Conservation (phyloP, 2,113 vertebrate genomes). For the Apeltes quadracus region DNA sequence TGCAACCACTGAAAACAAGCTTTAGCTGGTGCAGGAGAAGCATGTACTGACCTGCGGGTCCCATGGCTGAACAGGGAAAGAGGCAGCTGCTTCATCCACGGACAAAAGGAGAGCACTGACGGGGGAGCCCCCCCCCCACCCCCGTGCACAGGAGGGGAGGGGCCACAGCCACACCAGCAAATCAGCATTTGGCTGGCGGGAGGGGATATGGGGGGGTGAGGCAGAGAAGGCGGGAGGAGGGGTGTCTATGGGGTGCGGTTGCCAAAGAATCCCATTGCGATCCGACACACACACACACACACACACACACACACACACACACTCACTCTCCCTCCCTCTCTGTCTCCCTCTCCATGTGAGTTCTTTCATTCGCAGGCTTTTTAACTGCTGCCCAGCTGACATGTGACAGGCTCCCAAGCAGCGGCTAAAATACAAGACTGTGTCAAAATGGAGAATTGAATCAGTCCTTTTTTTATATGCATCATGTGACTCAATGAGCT, state of each 20-base stretch:
- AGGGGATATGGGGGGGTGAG: neutral
- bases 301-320: conserved; percentile 6
- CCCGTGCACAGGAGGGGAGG: conserved; percentile 59
- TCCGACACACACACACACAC: conserved; percentile 43
- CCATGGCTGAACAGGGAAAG: conserved; percentile 82
- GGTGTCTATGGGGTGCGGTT: conserved; percentile 62
- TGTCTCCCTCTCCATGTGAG: conserved; percentile 16
- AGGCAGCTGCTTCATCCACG: conserved; percentile 79
- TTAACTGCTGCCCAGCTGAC: conserved; percentile 32
- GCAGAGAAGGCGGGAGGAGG: conserved; percentile 6
- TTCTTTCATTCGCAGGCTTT: conserved; percentile 50
- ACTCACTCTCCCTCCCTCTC: neutral
- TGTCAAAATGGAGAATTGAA: conserved; percentile 20
- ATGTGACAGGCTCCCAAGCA: conserved; percentile 16
- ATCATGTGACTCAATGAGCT: neutral
- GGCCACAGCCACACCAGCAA: conserved; percentile 59
- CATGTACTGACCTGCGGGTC: conserved; percentile 82
- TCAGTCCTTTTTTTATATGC: neutral
- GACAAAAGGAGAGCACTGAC: conserved; percentile 79
- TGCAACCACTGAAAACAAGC: conserved; percentile 55
- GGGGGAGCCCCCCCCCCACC: conserved; percentile 40
- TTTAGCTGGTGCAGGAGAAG: conserved; percentile 62
- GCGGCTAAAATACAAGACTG: conserved; percentile 23
- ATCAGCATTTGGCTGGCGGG: conserved; percentile 56
- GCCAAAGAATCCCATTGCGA: conserved; percentile 67